These are phyloP conservation scores for Mixornis gularis DNA, from an alignment of 2,113 vertebrate species.

Conservation along the genomic window DNA sequence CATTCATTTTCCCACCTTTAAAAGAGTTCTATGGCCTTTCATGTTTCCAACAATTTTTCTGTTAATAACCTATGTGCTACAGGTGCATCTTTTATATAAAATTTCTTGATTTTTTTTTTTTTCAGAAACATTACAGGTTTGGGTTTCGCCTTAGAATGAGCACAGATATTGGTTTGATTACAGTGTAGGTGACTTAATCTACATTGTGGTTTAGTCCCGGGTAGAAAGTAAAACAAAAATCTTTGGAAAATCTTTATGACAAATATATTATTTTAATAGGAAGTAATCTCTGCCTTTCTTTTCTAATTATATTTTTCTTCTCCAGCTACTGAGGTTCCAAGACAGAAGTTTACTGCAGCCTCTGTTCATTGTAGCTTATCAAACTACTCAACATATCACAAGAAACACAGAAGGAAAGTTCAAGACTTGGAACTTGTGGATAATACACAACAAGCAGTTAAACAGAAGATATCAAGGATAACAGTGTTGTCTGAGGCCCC, in stretches of 20 bases:
- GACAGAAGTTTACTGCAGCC: neutral
- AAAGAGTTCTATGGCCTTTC: neutral
- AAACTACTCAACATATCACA: neutral
- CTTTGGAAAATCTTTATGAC: neutral
- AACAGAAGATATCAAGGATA: neutral
- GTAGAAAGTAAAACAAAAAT: neutral
- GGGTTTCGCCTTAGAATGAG: neutral
- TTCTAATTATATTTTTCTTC: neutral
- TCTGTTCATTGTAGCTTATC: neutral
- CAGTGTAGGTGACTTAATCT: neutral
- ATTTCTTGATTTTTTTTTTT: neutral
- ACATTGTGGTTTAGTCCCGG: neutral
- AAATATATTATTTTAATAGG: neutral
- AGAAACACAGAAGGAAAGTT: neutral
- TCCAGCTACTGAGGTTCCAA: neutral
- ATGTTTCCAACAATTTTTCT: neutral
- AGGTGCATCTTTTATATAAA: neutral
- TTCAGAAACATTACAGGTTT: neutral
- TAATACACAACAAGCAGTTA: neutral
- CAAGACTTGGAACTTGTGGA: neutral
- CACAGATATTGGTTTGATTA: neutral
- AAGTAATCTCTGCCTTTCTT: neutral
- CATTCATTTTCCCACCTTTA: neutral
- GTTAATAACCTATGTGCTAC: neutral
- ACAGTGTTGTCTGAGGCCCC: neutral